Conservation (phyloP, 2,888 invertebrate genomes). For the Drosophila eohydei region DNA sequence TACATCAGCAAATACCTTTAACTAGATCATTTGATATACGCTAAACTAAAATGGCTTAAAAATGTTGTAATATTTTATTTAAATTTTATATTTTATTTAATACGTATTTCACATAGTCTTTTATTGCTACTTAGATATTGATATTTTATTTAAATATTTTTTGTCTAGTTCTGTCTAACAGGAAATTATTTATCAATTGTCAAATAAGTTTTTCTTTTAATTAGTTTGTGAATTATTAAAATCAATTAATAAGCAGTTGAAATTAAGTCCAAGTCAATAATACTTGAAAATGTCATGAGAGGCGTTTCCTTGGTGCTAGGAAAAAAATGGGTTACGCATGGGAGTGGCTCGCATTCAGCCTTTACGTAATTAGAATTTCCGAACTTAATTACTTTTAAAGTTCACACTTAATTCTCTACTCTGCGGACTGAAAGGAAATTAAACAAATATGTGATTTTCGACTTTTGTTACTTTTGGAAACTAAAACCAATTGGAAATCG, state of each 20-base stretch:
- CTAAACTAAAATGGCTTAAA: neutral
- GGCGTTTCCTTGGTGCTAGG: neutral
- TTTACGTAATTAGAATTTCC: neutral
- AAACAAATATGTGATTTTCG: neutral
- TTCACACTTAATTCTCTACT: neutral
- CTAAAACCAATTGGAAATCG: slow-evolving; percentile 8
- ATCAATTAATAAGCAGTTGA: slow-evolving; percentile 3
- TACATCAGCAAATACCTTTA: slow-evolving; percentile 12
- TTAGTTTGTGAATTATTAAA: neutral
- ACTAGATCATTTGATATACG: slow-evolving; percentile 3
- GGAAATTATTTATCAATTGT: neutral
- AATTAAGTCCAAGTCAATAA: slow-evolving; percentile 8
- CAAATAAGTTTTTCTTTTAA: neutral
- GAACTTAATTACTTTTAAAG: slow-evolving; percentile 2
- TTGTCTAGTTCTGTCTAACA: neutral
- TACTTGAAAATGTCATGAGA: slow-evolving; percentile 3
- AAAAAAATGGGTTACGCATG: slow-evolving; percentile 1
- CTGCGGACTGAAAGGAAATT: neutral
- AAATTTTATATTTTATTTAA: neutral
- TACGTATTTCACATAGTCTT: too few species aligned
- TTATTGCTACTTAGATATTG: neutral
- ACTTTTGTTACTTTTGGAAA: slow-evolving; percentile 2
- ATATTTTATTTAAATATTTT: neutral
- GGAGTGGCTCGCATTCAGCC: neutral
- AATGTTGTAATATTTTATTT: neutral